Base-by-base conservation (phyloP, 2,888 invertebrate species). In the Drymonia ruficornis region DNA sequence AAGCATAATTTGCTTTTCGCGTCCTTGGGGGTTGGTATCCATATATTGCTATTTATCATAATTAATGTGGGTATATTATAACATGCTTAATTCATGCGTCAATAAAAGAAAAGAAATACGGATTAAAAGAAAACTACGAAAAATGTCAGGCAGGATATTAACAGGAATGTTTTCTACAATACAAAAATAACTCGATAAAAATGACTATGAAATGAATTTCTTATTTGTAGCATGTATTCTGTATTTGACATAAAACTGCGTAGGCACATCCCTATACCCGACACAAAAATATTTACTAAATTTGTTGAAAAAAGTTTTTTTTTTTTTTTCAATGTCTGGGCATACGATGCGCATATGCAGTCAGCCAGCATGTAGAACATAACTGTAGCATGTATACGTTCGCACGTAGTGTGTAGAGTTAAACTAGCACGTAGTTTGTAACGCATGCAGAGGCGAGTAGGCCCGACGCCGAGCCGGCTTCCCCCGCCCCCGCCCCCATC, bases 341-440 rank as follows among this genome's bases (percentile, higher is more conserved):
- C 23, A 11, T 31, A 9, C 7, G 8, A 46, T 47, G 47, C 28
- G 28, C 34, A 9, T 47, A 8, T 18, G 47, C 47, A 47, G 18
- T 34, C 34, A 5, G 23, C 11, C 18, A 34, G 47, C 47, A 47
- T 47, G 47, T 45, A 45, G 47, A 31, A 23, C 53, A 54, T 68
- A 67, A 57, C 28, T 65, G 66, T 74, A 75, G 78, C 76, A 75
- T 78, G 74, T 75, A 71, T 73, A 67, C 61, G 81, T 70, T 74
- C 67, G 82, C 78, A 79, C 78, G 84, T 85, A 86, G 86, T 67
- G 84, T 63, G 78, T 88, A 86, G 84, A 63, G 74, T 75, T 88
- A 88, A 42, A 89, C 81, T 83, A 81, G 91, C 91, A 90, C 90
- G 89, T 91, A 91, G 91, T 76, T 80, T 84, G 80, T 86, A 76